A percentile compares a stretch with the other conserved stretches of the same genome.
phyloP scores from a whole-genome alignment of 2,888 invertebrate species.

The Quadroppia sp. region DNA sequence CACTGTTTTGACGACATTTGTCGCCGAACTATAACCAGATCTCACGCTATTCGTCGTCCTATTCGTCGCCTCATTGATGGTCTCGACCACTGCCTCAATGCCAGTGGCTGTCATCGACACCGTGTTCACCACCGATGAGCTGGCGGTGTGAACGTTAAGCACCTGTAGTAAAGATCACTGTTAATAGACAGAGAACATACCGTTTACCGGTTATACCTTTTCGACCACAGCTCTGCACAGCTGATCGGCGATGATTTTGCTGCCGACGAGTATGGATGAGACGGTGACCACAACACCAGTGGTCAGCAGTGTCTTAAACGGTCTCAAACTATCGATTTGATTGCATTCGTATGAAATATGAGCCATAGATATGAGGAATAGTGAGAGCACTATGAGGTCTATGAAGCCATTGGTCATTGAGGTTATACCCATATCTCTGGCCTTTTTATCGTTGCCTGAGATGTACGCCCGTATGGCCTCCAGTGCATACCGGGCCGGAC shows the following conservation, averaged over 20 bases:
- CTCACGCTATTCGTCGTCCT: neutral
- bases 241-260: slow-evolving; percentile 10
- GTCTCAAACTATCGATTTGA: neutral
- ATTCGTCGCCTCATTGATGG: slow-evolving; percentile 12
- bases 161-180: neutral
- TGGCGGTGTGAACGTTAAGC: neutral
- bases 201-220: slow-evolving; percentile 4
- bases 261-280: neutral
- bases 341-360: neutral
- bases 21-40: neutral
- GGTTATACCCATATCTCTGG: neutral
- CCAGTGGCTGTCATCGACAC: slow-evolving; percentile 2
- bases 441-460: neutral
- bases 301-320: neutral
- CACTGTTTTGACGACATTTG: neutral
- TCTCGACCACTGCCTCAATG: slow-evolving; percentile 16
- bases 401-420: neutral
- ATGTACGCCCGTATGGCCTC: slow-evolving; percentile 5
- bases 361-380: neutral
- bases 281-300: neutral
- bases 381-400: neutral
- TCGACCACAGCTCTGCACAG: neutral
- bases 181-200: neutral
- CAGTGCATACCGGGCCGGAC: slow-evolving; percentile 6
- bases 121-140: neutral